Evolutionary conservation across 2,888 invertebrate species (phyloP).

Genomic region (Volucella inanis): DNA sequence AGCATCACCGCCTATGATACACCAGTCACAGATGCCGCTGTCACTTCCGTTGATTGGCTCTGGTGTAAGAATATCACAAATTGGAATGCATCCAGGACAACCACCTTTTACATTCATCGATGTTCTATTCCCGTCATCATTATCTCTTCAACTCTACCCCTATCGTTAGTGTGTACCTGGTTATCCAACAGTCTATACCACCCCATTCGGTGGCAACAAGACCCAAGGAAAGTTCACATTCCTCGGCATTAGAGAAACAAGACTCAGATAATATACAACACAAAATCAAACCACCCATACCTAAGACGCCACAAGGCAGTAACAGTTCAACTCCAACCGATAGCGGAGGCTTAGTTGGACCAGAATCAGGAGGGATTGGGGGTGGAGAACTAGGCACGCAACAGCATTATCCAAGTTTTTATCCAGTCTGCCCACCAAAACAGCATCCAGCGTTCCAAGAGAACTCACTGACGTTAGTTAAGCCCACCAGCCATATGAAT

Average conservation of each 20-base stretch:
- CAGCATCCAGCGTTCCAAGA: conserved; percentile 87
- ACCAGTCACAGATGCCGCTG: too few relatives aligned
- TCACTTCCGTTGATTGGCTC: too few relatives aligned
- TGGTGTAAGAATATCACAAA: too few relatives aligned
- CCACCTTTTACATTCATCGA: conserved; percentile 87
- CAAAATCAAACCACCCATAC: conserved; percentile 83
- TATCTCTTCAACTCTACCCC: conserved; percentile 84
- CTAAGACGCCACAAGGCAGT: conserved; percentile 83
- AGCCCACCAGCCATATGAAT: conserved; percentile 88
- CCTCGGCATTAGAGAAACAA: conserved; percentile 84
- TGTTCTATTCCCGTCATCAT: conserved; percentile 89
- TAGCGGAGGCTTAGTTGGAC: conserved; percentile 81
- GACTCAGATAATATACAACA: conserved; percentile 79
- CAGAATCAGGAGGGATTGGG: conserved; percentile 75
- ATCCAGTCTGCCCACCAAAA: conserved; percentile 80
- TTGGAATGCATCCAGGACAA: too few relatives aligned
- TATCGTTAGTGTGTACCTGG: conserved; percentile 84
- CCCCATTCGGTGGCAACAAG: conserved; percentile 84
- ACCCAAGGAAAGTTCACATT: conserved; percentile 82
- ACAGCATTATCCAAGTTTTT: conserved; percentile 65
- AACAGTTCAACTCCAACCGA: conserved; percentile 80
- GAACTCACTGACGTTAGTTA: conserved; percentile 86
- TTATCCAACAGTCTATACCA: conserved; percentile 82
- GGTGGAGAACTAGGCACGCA: conserved; percentile 51
- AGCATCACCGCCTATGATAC: too few relatives aligned